phyloP scores from a whole-genome alignment of 2,113 vertebrate species.

The Aldabrachelys gigantea region DNA sequence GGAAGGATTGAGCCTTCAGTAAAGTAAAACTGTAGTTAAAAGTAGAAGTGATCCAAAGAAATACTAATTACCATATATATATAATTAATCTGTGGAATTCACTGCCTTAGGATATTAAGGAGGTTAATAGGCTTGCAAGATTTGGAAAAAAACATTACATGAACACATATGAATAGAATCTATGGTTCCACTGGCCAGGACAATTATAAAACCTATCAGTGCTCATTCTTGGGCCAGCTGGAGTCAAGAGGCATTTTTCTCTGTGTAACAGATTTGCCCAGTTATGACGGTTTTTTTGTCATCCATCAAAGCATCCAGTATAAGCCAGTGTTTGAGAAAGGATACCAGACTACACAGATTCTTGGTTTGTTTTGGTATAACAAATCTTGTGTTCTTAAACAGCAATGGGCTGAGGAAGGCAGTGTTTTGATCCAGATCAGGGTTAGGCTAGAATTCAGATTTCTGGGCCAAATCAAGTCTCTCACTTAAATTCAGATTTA shows the following conservation, averaged over 20 bases:
- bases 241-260: neutral
- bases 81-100: neutral
- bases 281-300: neutral
- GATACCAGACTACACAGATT: neutral
- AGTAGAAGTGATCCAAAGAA: neutral
- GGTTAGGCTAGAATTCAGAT: neutral
- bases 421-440: neutral
- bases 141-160: neutral
- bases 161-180: neutral
- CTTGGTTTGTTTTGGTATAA: neutral
- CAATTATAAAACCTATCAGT: neutral
- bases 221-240: neutral
- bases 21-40: neutral
- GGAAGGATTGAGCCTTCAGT: neutral
- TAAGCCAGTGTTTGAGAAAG: neutral
- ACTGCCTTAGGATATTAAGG: neutral
- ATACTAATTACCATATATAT: neutral
- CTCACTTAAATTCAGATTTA: neutral
- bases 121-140: neutral
- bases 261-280: neutral
- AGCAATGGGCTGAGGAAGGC: neutral
- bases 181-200: neutral
- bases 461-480: neutral
- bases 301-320: neutral
- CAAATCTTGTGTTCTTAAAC: neutral